Evolutionary conservation across 2,797 vertebrate species (phyloP), one percentile per base, ranked within the genome.

Genomic region (Phylloscopus collybita): DNA sequence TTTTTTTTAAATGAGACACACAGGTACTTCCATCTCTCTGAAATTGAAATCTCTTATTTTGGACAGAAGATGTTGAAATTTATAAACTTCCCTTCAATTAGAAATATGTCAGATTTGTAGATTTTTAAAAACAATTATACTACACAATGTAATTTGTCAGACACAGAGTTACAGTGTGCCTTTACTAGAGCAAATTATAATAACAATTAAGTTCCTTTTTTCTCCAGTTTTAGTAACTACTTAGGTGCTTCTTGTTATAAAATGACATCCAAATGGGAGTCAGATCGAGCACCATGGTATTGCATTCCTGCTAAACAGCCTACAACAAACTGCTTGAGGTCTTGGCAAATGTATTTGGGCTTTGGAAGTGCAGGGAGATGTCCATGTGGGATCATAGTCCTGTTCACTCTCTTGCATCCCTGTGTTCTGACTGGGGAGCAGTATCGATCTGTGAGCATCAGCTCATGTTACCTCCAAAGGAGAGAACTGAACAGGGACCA

Each of bases 341-440:
- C 40, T 29, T 10, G 13, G 29, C 29, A 85, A 47, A 65, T 14
- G 5, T 29, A 26, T 67, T 42, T 6, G 3, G 40, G 7, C 5
- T 57, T 64, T 3, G 2, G 7, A 53, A n/a, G 30, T 40, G 45
- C 10, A 69, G 50, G 29, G 62, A 42, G 25, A 36, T 7, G 10
- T 45, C 27, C 0, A 0, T 5, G 0, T 32, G 34, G 16, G 19
- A 53, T 13, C 25, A 26, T 1, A 23, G 32, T 21, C 34, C 9
- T 34, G 7, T 19, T 85, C 9, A 5, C 20, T 9, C 5, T 44
- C 32, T 57, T 47, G n/a, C 11, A 32, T 22, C n/a, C 16, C 9
- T 51, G 9, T 59, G 12, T 25, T 67, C 42, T 30, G 17, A 2
- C 27, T 9, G 3, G 47, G 21, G 26, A 80, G 12, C 7, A 57